Evolutionary conservation across 2,888 invertebrate genomes (phyloP).

Genomic region (Chloroclystis v-ata): DNA sequence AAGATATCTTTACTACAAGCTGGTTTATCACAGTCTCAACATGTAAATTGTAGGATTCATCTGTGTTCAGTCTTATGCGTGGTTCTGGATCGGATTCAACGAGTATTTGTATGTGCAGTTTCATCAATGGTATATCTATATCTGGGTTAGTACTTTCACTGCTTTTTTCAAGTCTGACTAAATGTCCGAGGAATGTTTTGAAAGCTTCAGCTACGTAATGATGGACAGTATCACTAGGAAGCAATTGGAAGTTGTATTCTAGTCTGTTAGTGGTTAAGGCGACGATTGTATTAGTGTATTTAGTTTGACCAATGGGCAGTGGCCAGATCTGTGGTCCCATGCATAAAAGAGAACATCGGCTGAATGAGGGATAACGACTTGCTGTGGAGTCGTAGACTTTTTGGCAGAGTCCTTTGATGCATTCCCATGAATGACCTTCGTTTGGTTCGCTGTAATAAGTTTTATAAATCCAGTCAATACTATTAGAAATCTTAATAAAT

Average conservation of each 20-base stretch:
- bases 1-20: conserved; percentile 72
- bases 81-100: conserved; percentile 76
- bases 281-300: conserved; percentile 78
- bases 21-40: conserved; percentile 59
- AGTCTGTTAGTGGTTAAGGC: conserved; percentile 75
- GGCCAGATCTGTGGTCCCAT: conserved; percentile 86
- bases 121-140: conserved; percentile 34
- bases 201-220: conserved; percentile 62
- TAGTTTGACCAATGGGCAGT: conserved; percentile 82
- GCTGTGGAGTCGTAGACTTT: conserved; percentile 40
- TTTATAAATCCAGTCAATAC: too few species aligned
- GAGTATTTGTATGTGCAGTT: conserved; percentile 64
- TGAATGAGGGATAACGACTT: conserved; percentile 62
- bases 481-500: too few species aligned
- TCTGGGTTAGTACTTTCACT: conserved; percentile 38
- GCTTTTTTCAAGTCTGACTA: conserved; percentile 63
- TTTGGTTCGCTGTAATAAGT: not conserved
- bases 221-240: conserved; percentile 51
- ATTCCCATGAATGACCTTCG: conserved; percentile 36
- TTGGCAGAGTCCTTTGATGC: conserved; percentile 47
- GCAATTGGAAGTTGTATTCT: conserved; percentile 63
- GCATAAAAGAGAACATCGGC: conserved; percentile 84
- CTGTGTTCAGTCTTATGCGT: conserved; percentile 80
- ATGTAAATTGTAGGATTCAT: conserved; percentile 83
- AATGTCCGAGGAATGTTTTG: conserved; percentile 66